phyloP scores from a whole-genome alignment of 2,113 vertebrate genomes.

The Bubo bubo region DNA sequence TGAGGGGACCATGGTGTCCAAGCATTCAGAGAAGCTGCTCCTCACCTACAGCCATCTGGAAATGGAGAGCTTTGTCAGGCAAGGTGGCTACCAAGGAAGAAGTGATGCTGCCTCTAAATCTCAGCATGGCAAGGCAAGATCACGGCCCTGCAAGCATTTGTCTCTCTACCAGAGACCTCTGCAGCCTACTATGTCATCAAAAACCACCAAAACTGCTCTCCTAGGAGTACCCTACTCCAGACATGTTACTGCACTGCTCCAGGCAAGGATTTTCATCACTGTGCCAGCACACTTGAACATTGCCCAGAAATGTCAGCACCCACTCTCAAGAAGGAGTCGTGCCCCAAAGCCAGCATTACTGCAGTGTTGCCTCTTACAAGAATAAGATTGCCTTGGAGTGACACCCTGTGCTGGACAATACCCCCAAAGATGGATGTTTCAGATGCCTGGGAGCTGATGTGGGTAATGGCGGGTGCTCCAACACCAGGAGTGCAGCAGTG shows the following conservation, averaged over 20 bases:
- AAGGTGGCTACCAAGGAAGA: not conserved
- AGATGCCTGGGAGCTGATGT: not conserved
- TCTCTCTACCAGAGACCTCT: not conserved
- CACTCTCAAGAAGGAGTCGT: not conserved
- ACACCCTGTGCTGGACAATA: not conserved
- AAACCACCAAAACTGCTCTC: not conserved
- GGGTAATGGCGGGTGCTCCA: not conserved
- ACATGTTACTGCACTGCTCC: not conserved
- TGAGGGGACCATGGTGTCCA: not conserved
- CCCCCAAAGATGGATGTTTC: too few relatives aligned
- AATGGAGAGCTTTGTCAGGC: not conserved
- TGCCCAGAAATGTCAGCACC: not conserved
- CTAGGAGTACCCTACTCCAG: not conserved
- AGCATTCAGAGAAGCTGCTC: not conserved
- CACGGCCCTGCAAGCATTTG: rapidly evolving
- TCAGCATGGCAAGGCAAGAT: not conserved
- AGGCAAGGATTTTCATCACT: not conserved
- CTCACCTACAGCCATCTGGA: not conserved
- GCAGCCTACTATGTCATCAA: not conserved
- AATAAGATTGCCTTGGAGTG: not conserved
- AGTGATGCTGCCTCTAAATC: not conserved
- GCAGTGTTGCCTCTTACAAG: not conserved
- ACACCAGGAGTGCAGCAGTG: not conserved
- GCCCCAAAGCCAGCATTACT: not conserved
- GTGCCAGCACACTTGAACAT: not conserved